Evolutionary conservation across 2,888 invertebrate species (phyloP).

Genomic region (Acanthosepion esculentum): DNA sequence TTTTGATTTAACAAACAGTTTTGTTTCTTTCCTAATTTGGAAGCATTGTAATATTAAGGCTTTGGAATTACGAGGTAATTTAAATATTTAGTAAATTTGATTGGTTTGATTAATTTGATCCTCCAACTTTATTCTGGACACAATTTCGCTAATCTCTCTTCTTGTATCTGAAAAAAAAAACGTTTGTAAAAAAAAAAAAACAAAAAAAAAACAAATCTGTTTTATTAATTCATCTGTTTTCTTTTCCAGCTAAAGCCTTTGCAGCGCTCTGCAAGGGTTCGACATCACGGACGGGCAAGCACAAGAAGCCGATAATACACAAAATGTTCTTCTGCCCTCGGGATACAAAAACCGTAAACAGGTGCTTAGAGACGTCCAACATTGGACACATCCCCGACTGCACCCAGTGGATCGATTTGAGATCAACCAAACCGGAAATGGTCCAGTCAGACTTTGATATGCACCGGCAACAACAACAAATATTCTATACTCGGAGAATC

Average conservation of each 20-base stretch:
- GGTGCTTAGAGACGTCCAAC: background rate
- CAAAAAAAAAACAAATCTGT: background rate
- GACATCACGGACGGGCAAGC: background rate
- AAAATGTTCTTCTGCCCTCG: background rate
- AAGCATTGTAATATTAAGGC: no score
- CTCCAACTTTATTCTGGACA: no score
- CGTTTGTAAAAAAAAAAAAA: background rate
- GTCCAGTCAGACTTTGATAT: background rate
- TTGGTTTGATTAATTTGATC: no score
- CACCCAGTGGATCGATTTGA: background rate
- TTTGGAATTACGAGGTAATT: no score
- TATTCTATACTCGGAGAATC: background rate
- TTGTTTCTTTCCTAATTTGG: no score
- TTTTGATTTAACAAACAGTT: no score
- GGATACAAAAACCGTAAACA: background rate
- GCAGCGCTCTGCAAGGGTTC: background rate
- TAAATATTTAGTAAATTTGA: no score
- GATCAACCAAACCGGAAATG: background rate
- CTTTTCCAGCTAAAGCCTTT: background rate
- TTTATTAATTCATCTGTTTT: background rate
- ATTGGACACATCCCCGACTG: constrained; percentile 33
- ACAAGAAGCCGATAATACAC: background rate
- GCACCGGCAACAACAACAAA: background rate
- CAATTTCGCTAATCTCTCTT: no score
- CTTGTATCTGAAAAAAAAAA: no score